Percentiles rank a stretch among this genome's conserved stretches.
Evolutionary conservation across 2,797 vertebrate species (phyloP).

Genomic region (Bovichtus diacanthus): DNA sequence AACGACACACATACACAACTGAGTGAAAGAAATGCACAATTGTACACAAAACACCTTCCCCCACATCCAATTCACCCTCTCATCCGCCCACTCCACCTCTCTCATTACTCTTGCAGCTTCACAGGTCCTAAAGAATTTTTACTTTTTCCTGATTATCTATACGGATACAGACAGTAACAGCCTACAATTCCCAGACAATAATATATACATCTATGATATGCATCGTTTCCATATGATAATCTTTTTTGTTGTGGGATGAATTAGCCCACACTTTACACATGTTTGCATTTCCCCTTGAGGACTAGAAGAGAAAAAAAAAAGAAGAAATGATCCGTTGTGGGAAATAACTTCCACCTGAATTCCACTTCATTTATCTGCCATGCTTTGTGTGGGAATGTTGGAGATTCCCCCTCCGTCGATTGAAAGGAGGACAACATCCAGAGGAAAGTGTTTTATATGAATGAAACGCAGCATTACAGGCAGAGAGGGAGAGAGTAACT

Average conservation of each 20-base stretch:
- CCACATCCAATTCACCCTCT: conserved; percentile 26
- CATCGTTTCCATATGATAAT: conserved; percentile 32
- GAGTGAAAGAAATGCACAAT: conserved; percentile 33
- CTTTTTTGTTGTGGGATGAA: conserved; percentile 34
- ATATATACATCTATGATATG: conserved; percentile 18
- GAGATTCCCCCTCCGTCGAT: conserved; percentile 45
- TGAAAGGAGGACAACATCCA: conserved; percentile 57
- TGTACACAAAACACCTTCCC: conserved; percentile 19
- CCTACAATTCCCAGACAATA: conserved; percentile 9
- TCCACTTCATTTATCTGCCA: conserved; percentile 62
- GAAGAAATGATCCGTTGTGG: conserved; percentile 63
- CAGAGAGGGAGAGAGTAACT: conserved; percentile 35
- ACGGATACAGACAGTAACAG: not conserved
- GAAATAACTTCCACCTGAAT: conserved; percentile 59
- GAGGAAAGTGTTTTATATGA: conserved; percentile 51
- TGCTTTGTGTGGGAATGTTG: conserved; percentile 56
- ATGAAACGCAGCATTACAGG: conserved; percentile 35
- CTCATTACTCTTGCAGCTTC: conserved; percentile 24
- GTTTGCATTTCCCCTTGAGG: conserved; percentile 53
- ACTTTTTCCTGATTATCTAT: conserved; percentile 3
- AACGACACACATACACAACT: conserved; percentile 29
- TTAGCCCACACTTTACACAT: conserved; percentile 37
- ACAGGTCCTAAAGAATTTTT: conserved; percentile 1
- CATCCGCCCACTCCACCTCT: conserved; percentile 39
- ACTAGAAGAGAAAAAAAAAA: conserved; percentile 43